Conservation (phyloP, 2,888 invertebrate genomes). For the Neocrepidodera transversa region DNA sequence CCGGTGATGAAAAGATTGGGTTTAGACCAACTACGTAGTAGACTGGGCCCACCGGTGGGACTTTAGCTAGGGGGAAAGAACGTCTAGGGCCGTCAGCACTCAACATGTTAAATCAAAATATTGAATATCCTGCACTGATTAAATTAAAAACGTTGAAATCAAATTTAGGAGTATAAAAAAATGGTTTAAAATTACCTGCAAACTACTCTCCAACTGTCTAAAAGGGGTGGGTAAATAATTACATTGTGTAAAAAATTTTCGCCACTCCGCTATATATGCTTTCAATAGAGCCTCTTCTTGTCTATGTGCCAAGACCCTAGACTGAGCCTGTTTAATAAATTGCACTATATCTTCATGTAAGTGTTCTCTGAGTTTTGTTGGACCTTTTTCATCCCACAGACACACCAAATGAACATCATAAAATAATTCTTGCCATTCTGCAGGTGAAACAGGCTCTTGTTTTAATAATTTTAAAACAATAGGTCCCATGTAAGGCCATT, state of each 20-base stretch:
- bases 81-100: too few species aligned
- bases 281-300: constrained; percentile 95
- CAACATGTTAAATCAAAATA: too few species aligned
- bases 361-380: constrained; percentile 85
- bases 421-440: constrained; percentile 98
- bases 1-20: too few species aligned
- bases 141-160: too few species aligned
- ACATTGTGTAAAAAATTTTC: constrained; percentile 97
- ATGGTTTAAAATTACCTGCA: constrained; percentile 66
- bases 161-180: too few species aligned
- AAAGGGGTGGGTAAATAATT: constrained; percentile 97
- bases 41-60: too few species aligned
- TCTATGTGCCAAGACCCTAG: constrained; percentile 85
- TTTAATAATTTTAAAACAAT: constrained; percentile 92
- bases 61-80: too few species aligned
- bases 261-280: constrained; percentile 98
- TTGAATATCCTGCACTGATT: too few species aligned
- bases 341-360: constrained; percentile 91
- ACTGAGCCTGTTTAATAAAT: constrained; percentile 93
- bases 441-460: constrained; percentile 91
- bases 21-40: too few species aligned
- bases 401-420: constrained; percentile 95
- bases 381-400: constrained; percentile 96
- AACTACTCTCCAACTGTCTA: constrained; percentile 84
- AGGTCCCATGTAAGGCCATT: constrained; percentile 95